These are phyloP conservation scores for Eriocheir sinensis DNA, from an alignment of 1,140 invertebrate species.

Conservation along the genomic window DNA sequence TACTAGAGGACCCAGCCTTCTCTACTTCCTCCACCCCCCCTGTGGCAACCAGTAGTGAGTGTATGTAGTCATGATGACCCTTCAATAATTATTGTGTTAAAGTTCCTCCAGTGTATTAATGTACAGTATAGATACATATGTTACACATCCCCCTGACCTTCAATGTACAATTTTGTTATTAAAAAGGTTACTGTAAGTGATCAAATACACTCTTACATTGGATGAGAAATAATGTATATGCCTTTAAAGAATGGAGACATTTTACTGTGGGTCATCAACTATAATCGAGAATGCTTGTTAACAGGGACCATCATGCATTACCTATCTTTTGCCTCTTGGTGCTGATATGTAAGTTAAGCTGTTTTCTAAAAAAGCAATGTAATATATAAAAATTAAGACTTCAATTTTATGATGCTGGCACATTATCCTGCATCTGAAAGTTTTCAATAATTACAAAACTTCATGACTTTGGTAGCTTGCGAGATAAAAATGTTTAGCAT, in stretches of 20 bases:
- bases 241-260: neutral
- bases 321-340: neutral
- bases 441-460: neutral
- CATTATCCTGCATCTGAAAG: neutral
- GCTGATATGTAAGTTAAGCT: neutral
- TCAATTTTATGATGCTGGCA: neutral
- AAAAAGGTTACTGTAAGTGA: neutral
- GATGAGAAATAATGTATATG: neutral
- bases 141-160: neutral
- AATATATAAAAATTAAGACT: neutral
- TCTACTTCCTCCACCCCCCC: too few relatives aligned
- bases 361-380: neutral
- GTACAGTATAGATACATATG: neutral
- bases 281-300: neutral
- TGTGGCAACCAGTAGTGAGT: neutral
- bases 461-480: neutral
- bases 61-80: neutral
- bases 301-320: neutral
- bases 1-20: slow-evolving; percentile 39
- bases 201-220: neutral
- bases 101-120: slow-evolving; percentile 7
- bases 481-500: neutral
- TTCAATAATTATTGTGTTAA: neutral
- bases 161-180: neutral
- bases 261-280: neutral